Conservation (phyloP, 1,140 invertebrate genomes). For the Danaus melanippus region DNA sequence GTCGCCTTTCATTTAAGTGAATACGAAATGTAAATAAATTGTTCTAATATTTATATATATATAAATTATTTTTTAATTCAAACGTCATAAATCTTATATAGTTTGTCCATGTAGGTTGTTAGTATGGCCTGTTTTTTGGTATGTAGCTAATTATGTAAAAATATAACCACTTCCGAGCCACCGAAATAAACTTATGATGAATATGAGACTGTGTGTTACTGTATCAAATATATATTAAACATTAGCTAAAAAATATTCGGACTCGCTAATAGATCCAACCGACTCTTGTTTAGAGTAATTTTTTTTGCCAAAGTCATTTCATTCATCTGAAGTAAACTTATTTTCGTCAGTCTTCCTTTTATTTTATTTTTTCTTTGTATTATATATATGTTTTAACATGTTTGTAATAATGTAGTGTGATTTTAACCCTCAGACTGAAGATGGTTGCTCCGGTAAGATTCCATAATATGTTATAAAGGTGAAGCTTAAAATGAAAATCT, state of each 20-base stretch:
- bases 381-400: slow-evolving; percentile 12
- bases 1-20: too few species aligned
- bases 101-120: too few species aligned
- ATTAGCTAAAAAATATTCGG: slow-evolving; percentile 16
- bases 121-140: too few species aligned
- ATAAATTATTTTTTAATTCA: too few species aligned
- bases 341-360: slow-evolving; percentile 45
- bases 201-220: slow-evolving; percentile 22
- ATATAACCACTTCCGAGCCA: slow-evolving; percentile 20
- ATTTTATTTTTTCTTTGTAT: slow-evolving; percentile 30
- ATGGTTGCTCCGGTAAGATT: slow-evolving; percentile 32
- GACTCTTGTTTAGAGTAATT: slow-evolving; percentile 21
- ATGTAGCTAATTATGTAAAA: too few species aligned
- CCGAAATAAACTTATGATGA: slow-evolving; percentile 22
- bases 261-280: slow-evolving; percentile 35
- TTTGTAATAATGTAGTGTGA: slow-evolving; percentile 12
- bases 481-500: slow-evolving; percentile 39
- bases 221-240: slow-evolving; percentile 23
- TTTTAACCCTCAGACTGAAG: slow-evolving; percentile 32
- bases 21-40: slow-evolving; percentile 1
- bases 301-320: slow-evolving; percentile 58
- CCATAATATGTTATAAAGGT: slow-evolving; percentile 26
- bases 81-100: too few species aligned
- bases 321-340: slow-evolving; percentile 32
- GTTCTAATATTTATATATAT: slow-evolving; percentile 6